Evolutionary conservation across 2,113 vertebrate genomes (phyloP).

Genomic region (Hippocampus guttulatus): DNA sequence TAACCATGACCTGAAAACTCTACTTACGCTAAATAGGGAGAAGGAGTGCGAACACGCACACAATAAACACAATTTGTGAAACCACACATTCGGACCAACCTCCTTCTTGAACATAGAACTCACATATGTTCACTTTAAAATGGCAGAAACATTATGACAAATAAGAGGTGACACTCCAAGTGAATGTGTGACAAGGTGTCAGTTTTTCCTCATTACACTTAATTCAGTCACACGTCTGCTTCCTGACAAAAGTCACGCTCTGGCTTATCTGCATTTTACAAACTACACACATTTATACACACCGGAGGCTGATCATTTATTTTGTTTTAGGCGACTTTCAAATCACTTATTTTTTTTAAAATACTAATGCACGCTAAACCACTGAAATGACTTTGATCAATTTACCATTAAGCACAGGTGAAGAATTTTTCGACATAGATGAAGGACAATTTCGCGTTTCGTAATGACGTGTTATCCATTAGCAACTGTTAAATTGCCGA

Average conservation of each 20-base stretch:
- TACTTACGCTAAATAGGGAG: conserved; percentile 50
- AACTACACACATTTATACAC: not conserved
- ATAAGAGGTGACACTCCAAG: conserved; percentile 16
- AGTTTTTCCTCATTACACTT: conserved; percentile 20
- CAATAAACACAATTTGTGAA: conserved; percentile 27
- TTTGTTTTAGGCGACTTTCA: not conserved
- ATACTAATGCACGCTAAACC: conserved; percentile 22
- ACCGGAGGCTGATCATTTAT: not conserved
- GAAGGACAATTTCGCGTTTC: conserved; percentile 30
- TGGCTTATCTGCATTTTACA: conserved; percentile 10
- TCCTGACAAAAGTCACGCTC: not conserved
- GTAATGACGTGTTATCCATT: conserved; percentile 51
- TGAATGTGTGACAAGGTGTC: conserved; percentile 22
- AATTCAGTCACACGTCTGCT: conserved; percentile 16
- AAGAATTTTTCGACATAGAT: conserved; percentile 35
- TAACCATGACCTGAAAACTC: conserved; percentile 54
- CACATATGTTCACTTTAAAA: conserved; percentile 4
- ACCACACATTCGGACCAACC: conserved; percentile 1
- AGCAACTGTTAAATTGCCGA: conserved; percentile 49
- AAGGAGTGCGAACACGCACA: conserved; percentile 56
- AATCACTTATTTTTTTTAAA: not conserved
- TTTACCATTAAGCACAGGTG: conserved; percentile 12
- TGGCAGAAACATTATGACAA: conserved; percentile 13
- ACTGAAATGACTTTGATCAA: conserved; percentile 17
- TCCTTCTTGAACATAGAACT: conserved; percentile 11